Evolutionary conservation across 2,113 vertebrate genomes (phyloP), one percentile per base, ranked within the genome.

Genomic region (Verasper variegatus): DNA sequence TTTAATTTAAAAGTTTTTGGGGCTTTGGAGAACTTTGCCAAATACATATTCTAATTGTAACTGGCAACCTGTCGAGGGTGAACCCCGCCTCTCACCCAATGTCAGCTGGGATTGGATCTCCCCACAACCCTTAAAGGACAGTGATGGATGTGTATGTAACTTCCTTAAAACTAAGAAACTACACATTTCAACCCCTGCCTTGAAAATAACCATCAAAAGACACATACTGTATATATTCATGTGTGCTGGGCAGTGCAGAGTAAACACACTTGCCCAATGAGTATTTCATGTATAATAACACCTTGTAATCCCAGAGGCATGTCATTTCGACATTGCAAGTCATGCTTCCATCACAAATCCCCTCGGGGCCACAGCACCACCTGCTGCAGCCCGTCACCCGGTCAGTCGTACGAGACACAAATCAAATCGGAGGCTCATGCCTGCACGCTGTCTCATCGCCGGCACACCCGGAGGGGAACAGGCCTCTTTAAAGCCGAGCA

Each of bases 311-410:
- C 17, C 57, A 72, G n/a, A 78, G 58, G 58, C 58, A 84, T 78
- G 71, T 45, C 70, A 80, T 67, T 81, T 54, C 71, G 52, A 74
- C 58, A 63, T 18, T 61, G 45, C 74, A 77, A 81, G 71, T 88
- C 76, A 80, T 21, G 73, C 20, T 37, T 26, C 45, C 18, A 10
- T 76, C 68, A 66, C 69, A 71, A 11, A 71, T 35, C 40, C 76
- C 85, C 78, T 78, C 21, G 51, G 76, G 73, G 70, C 55, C 59
- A n/a, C 49, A 63, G 69, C 69, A 89, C 59, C 84, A 89, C 78
- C 88, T 89, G 84, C 65, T 84, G 67, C 0, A 78, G 66, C 70
- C 42, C 1, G 9, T 86, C 85, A 86, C 87, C 71, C 90, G 78
- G 70, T 72, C 72, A 68, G 57, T 10, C 58, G 72, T 54, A 63